Base-by-base conservation (phyloP, 2,888 invertebrate species). In the Caenorhabditis zanzibari region DNA sequence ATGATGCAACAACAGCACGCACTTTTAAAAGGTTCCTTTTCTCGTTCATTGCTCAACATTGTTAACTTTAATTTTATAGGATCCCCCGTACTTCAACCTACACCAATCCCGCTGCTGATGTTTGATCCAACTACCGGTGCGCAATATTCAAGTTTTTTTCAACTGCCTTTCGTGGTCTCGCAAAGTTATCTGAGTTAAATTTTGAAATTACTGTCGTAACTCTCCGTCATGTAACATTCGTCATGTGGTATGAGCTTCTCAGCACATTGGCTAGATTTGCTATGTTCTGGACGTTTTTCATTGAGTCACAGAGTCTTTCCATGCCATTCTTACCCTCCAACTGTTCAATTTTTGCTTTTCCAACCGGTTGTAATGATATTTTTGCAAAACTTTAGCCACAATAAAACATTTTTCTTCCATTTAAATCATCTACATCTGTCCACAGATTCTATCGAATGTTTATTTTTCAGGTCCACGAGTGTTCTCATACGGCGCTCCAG, bases 191-290 rank as follows among this genome's bases (percentile, higher is more conserved):
- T 38, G 52, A 52, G 59, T 41, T 69, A 44, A 69, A 63, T 52
- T 49, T 63, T 12, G 2, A 10, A 52, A 59, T 68, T 28, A 38
- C 38, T 76, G 68, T 69, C 56, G 49, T 44, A 16, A 54, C 63
- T 61, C 63, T 71, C 54, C 59, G 47, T 77, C 77, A 14, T 77
- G 77, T 77, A 71, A 54, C 63, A 77, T 77, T 61, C 28, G 41
- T 69, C 77, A 22, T 77, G 77, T 77, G 69, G 26, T 54, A 77
- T 77, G 69, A 52, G 68, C 32, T 14, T 69, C 26, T 61, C 44
- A 61, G 26, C 38, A 38, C 10, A 10, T 6, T 38, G 10, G 38
- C 38, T 71, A 54, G 59, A 59, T 54, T 63, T 56, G 54, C 59
- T 58, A 44, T 52, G 59, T 26, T 77, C 54, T 71, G 77, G 63